Base-by-base conservation (phyloP, 2,888 invertebrate genomes). In the Shargacucullia verbasci region DNA sequence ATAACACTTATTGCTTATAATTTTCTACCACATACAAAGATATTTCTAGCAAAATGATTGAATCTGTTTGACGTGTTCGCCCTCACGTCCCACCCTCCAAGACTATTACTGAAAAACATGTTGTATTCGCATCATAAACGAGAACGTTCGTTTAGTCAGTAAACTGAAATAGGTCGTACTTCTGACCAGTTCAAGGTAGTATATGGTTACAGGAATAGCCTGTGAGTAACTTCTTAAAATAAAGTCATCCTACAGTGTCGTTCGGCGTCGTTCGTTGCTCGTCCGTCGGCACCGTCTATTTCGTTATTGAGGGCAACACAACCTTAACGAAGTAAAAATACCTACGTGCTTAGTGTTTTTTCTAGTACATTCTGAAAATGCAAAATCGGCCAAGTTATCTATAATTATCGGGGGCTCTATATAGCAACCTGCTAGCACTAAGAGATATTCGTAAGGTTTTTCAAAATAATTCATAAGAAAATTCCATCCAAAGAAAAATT, bases 181-280 rank as follows among this genome's bases (percentile, higher is more conserved):
- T 85, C 80, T 67, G 79, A 78, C 68, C 84, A 84, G 92, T 92
- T 93, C 93, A 92, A 92, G 92, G 92, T 85, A 84, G 81, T 78
- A 73, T 72, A 75, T 80, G 79, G 75, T 57, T 73, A 80, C 89
- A 70, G 76, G 81, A 92, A 92, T 93, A 93, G 85, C 79, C 58
- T 64, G 66, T 92, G 92, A 92, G 84, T 89, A 86, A 75, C 68
- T 63, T 79, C 83, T 84, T 78, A 78, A 91, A 92, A 91, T 92
- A 92, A 83, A 80, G 63, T 68, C 79, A 73, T 76, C 81, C 76
- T 75, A 82, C 83, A 74, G 79, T 81, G 82, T 82, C 81, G 82
- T 79, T 53, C 44, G 37, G 44, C 55, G 29, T 29, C 29, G 29
- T 43, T 33, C 44, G 50, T 59, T 55, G 41, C 40, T 47, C 46